Conservation (phyloP, 2,888 invertebrate genomes). For the Thymelicus lineola region DNA sequence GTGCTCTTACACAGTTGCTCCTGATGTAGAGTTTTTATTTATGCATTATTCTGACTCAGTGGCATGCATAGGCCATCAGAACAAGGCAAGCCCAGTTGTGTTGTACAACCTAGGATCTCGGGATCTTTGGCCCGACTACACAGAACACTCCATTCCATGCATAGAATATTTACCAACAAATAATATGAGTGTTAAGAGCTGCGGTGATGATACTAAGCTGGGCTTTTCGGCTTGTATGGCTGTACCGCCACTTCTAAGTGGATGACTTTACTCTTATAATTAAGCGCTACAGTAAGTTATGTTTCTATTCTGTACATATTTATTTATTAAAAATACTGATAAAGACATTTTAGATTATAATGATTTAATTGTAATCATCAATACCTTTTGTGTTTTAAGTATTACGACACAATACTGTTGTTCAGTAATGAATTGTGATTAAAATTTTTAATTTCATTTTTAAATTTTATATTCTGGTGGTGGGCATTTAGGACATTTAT, state of each 20-base stretch:
- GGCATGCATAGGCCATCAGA: too few relatives aligned
- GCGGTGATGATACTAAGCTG: too few relatives aligned
- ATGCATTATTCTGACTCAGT: background rate
- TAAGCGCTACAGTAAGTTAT: constrained; percentile 18
- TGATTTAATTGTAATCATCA: constrained; percentile 15
- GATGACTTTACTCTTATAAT: background rate
- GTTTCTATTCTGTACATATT: constrained; percentile 10
- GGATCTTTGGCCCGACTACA: too few relatives aligned
- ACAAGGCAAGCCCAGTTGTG: too few relatives aligned
- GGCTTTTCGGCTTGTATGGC: too few relatives aligned
- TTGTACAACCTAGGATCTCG: too few relatives aligned
- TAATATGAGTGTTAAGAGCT: too few relatives aligned
- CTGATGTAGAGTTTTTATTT: background rate
- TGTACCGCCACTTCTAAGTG: too few relatives aligned
- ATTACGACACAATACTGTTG: background rate
- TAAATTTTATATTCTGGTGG: constrained; percentile 28
- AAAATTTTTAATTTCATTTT: constrained; percentile 10
- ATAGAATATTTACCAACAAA: too few relatives aligned
- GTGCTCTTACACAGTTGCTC: background rate
- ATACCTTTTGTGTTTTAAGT: background rate
- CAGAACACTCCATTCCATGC: too few relatives aligned
- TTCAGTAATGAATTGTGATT: constrained; percentile 3
- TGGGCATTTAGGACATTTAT: constrained; percentile 17
- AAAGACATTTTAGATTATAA: constrained; percentile 1
- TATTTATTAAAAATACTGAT: constrained; percentile 20